Evolutionary conservation across 2,113 vertebrate genomes (phyloP).

Genomic region (Rostratula benghalensis): DNA sequence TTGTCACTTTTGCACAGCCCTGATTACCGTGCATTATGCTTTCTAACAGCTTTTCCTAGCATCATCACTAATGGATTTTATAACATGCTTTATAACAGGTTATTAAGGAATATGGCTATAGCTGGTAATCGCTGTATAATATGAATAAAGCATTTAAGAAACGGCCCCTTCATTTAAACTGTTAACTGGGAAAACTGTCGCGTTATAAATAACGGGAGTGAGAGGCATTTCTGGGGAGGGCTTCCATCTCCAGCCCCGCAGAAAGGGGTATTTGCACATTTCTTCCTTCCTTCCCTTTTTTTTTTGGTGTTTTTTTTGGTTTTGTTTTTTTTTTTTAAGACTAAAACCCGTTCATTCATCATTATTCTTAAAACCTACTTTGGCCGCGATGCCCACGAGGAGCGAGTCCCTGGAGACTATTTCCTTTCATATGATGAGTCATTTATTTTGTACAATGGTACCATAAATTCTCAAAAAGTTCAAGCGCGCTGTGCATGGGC

Average conservation of each 20-base stretch:
- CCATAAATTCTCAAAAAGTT: background rate
- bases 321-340: background rate
- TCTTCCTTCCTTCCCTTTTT: background rate
- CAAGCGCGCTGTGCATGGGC: constrained; percentile 6
- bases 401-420: background rate
- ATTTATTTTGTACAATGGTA: background rate
- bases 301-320: too few species aligned
- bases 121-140: constrained; percentile 75
- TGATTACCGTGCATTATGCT: constrained; percentile 63
- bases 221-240: background rate
- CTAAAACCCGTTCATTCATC: background rate
- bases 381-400: background rate
- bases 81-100: constrained; percentile 75
- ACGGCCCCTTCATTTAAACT: constrained; percentile 70
- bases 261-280: background rate
- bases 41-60: constrained; percentile 66
- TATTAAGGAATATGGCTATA: constrained; percentile 79
- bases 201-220: constrained; percentile 55
- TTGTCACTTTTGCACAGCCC: constrained; percentile 38
- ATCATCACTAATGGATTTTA: constrained; percentile 70
- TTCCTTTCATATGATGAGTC: constrained; percentile 10
- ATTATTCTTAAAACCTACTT: background rate
- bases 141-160: constrained; percentile 76
- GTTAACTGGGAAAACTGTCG: constrained; percentile 67
- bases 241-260: background rate